These are phyloP conservation scores for Varroa destructor DNA, from an alignment of 1,140 invertebrate species.

Conservation along the genomic window DNA sequence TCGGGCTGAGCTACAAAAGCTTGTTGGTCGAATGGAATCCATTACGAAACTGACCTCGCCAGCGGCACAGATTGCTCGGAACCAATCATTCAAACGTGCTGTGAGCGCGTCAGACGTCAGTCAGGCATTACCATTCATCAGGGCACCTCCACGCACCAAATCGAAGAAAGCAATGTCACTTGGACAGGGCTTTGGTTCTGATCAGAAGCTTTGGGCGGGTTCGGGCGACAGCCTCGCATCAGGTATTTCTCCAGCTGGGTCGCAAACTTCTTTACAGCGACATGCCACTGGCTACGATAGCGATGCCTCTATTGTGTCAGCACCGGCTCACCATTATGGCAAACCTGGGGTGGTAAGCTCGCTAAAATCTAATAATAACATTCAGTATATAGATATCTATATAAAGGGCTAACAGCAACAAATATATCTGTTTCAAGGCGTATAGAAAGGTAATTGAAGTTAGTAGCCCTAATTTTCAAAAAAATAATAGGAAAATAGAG, in stretches of 20 bases:
- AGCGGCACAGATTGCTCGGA: constrained; percentile 18
- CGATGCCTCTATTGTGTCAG: constrained; percentile 20
- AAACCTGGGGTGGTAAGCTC: constrained; percentile 12
- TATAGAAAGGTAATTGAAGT: not conserved
- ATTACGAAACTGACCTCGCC: constrained; percentile 8
- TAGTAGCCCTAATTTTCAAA: not conserved
- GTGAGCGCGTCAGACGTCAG: constrained; percentile 21
- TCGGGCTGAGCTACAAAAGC: not conserved
- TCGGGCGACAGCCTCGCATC: constrained; percentile 17
- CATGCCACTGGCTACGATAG: constrained; percentile 8
- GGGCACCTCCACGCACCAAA: constrained; percentile 10
- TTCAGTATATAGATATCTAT: no score
- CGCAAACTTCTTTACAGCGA: constrained; percentile 8
- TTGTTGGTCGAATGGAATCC: constrained; percentile 17
- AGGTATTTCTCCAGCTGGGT: not conserved
- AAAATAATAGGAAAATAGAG: no score
- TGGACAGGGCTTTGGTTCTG: constrained; percentile 23
- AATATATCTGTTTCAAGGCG: not conserved
- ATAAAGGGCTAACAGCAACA: not conserved
- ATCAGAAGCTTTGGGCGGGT: constrained; percentile 23
- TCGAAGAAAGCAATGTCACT: constrained; percentile 21
- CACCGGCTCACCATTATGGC: constrained; percentile 8
- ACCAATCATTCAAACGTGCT: constrained; percentile 18
- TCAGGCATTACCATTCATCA: constrained; percentile 17
- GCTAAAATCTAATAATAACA: no score